Base-by-base conservation (phyloP, 1,140 invertebrate genomes). In the Asbolus verrucosus region DNA sequence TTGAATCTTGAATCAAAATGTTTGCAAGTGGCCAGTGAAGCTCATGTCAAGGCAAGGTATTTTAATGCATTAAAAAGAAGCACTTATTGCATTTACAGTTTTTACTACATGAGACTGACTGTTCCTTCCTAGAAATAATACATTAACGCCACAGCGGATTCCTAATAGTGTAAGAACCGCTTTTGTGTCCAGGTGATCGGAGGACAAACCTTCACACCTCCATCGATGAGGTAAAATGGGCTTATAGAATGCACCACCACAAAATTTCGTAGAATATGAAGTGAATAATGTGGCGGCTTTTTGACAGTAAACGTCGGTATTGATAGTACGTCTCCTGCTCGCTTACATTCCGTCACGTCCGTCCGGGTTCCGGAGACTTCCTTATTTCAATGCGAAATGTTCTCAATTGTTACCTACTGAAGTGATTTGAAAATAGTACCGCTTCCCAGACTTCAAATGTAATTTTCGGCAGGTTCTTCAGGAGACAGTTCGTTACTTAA, bases 291-390 rank as follows among this genome's bases (percentile, higher is more conserved):
- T 46, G 38, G 27, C 61, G 46, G 41, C 21, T 65, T 62, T 39
- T 36, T 36, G 60, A 38, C 54, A 60, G 24, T 41, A 9, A 46
- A 16, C 60, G 30, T 19, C 14, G 14, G 27, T 31, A 38, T 31
- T 61, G 59, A 14, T 16, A 14, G 14, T 16, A 16, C n/a, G 27
- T 43, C 18, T 43, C 9, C 46, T 38, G 27, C 38, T 41, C 18
- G 9, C 39, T 65, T 43, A 38, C 63, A 65, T 65, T 65, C 63
- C 21, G 36, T 46, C 63, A 65, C 63, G 63, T 65, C 63, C 63
- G 63, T 65, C 63, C 30, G 11, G 33, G 33, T 36, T 36, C 33
- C 27, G 27, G 1, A 50, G 9, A 50, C 18, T 50, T 19, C 18
- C 43, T n/a, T 19, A 50, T 50, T 50, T 14, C 43, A 8, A 50